A percentile compares a stretch with the other conserved stretches of the same genome.
Evolutionary conservation across 2,113 vertebrate genomes (phyloP).

Genomic region (Sterrhoptilus dennistouni): DNA sequence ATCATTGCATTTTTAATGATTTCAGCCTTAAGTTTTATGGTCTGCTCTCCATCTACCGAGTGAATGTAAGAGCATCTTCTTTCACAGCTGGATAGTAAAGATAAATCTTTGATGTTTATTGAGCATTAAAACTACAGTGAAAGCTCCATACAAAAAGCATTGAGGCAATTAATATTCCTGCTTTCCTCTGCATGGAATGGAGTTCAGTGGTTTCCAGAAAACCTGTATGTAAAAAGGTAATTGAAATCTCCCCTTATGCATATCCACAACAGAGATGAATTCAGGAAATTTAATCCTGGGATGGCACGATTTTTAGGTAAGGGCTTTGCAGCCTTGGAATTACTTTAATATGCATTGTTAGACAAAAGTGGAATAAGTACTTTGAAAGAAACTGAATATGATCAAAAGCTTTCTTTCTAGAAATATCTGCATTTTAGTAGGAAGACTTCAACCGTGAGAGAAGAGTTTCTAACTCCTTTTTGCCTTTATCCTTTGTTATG

Average conservation of each 20-base stretch:
- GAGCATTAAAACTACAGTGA: constrained; percentile 46
- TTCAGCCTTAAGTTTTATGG: constrained; percentile 58
- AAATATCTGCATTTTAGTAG: background rate
- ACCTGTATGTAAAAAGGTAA: background rate
- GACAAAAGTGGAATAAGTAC: background rate
- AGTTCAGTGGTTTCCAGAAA: constrained; percentile 21
- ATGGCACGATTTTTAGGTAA: background rate
- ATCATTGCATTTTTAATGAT: constrained; percentile 30
- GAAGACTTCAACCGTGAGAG: background rate
- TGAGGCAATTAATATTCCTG: constrained; percentile 49
- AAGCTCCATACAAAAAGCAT: constrained; percentile 39
- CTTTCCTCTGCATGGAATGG: constrained; percentile 12
- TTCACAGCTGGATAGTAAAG: constrained; percentile 37
- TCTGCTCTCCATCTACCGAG: constrained; percentile 16
- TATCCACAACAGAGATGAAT: background rate
- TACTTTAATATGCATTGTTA: background rate
- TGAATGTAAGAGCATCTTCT: constrained; percentile 46
- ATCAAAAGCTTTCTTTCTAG: constrained; percentile 1
- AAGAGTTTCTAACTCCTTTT: background rate
- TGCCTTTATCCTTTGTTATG: background rate
- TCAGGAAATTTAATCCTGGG: constrained; percentile 5
- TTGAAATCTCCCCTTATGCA: background rate
- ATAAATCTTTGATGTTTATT: constrained; percentile 64
- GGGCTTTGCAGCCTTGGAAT: background rate
- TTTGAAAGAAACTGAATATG: background rate